Evolutionary conservation across 2,113 vertebrate genomes (phyloP).

Genomic region (Azemiops feae): DNA sequence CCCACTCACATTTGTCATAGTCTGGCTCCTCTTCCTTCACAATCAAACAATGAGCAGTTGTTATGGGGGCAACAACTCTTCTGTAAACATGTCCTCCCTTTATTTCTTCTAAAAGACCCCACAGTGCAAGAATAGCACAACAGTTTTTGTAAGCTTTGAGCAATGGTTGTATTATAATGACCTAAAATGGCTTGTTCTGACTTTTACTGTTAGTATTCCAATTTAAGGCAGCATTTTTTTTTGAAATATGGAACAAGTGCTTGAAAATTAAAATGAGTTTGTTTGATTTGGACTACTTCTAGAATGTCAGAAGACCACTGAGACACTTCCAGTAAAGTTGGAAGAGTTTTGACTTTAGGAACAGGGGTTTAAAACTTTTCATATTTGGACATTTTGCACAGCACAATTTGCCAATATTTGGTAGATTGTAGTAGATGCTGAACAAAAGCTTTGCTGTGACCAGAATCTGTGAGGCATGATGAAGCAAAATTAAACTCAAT

Average conservation of each 20-base stretch:
- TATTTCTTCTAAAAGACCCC: background rate
- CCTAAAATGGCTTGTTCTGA: background rate
- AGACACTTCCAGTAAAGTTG: background rate
- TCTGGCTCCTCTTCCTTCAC: background rate
- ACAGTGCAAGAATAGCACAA: background rate
- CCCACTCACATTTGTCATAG: background rate
- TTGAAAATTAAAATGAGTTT: background rate
- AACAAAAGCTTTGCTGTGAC: background rate
- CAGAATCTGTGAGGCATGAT: background rate
- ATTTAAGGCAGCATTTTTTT: background rate
- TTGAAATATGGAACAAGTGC: background rate
- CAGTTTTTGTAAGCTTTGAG: background rate
- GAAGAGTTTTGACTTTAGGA: background rate
- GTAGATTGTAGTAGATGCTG: background rate
- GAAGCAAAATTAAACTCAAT: background rate
- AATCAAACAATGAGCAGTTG: background rate
- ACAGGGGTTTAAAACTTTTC: background rate
- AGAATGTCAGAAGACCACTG: background rate
- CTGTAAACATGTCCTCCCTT: background rate
- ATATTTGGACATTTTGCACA: background rate
- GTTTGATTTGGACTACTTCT: background rate
- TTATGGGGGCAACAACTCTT: background rate
- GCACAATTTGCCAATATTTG: background rate
- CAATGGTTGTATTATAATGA: background rate
- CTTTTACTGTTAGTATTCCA: background rate